Percentiles rank a stretch among this genome's conserved stretches.
phyloP scores from a whole-genome alignment of 2,113 vertebrate species.

The Archilochus colubris region DNA sequence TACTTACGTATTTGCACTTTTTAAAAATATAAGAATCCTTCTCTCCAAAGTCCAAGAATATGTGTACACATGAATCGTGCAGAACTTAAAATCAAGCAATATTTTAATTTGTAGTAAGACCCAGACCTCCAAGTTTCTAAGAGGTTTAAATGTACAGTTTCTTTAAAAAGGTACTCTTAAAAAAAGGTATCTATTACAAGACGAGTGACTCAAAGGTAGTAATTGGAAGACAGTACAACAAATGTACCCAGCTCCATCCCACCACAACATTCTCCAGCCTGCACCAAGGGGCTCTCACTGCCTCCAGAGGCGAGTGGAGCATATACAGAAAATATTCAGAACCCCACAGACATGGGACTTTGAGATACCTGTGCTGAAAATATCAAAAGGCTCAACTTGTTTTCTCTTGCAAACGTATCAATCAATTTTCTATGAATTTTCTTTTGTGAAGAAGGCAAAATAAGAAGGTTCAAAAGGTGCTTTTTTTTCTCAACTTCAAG shows the following conservation, averaged over 20 bases:
- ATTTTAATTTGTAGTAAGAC: neutral
- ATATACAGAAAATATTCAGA: neutral
- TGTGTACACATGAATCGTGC: neutral
- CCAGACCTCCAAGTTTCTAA: neutral
- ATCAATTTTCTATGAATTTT: neutral
- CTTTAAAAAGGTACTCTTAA: neutral
- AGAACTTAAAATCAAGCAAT: neutral
- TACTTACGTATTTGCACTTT: neutral
- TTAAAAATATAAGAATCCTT: neutral
- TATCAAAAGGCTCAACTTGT: neutral
- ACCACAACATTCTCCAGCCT: neutral
- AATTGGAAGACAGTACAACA: neutral
- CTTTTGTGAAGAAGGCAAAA: neutral
- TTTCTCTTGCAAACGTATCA: neutral
- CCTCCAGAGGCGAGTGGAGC: neutral
- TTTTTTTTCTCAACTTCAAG: neutral
- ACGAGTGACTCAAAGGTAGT: neutral
- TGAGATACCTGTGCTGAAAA: neutral
- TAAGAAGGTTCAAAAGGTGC: neutral
- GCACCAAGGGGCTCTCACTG: fast-evolving
- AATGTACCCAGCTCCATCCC: neutral
- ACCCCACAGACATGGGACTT: neutral
- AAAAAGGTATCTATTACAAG: neutral
- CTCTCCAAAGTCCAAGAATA: neutral
- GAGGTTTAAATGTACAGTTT: neutral